A percentile compares a stretch with the other conserved stretches of the same genome.
phyloP scores from a whole-genome alignment of 2,113 vertebrate genomes.

The Pseudopipra pipra region DNA sequence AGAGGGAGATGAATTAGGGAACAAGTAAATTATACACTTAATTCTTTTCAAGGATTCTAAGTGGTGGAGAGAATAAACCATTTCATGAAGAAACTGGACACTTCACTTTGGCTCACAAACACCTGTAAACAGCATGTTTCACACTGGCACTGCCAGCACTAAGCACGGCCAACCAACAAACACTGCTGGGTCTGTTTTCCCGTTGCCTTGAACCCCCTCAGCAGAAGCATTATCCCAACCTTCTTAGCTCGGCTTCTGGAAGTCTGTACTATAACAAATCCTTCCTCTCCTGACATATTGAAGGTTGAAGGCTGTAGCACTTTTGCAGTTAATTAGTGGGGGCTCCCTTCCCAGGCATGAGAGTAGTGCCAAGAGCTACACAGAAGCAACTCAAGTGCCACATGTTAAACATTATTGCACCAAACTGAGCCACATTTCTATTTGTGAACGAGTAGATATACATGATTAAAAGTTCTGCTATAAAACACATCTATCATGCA shows the following conservation, averaged over 20 bases:
- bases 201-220: background rate
- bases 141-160: conserved; percentile 11
- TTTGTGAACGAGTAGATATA: background rate
- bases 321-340: conserved; percentile 59
- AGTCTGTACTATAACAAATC: conserved; percentile 29
- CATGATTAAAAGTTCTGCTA: background rate
- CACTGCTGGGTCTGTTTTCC: conserved; percentile 49
- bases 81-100: conserved; percentile 29
- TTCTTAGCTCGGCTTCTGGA: conserved; percentile 43
- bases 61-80: background rate
- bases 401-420: conserved; percentile 31
- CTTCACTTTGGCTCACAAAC: conserved; percentile 31
- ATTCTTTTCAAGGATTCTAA: conserved; percentile 35
- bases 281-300: conserved; percentile 48
- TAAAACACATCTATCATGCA: background rate
- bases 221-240: conserved; percentile 40
- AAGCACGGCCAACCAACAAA: conserved; percentile 25
- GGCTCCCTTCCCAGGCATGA: conserved; percentile 21
- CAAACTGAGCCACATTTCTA: background rate
- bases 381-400: conserved; percentile 45
- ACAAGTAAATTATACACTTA: background rate
- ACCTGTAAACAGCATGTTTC: conserved; percentile 59
- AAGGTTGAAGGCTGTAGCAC: conserved; percentile 47
- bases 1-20: background rate
- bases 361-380: conserved; percentile 46